Percentiles rank a stretch among this genome's conserved stretches.
Conservation (phyloP, 2,888 invertebrate genomes). For the Lysandra coridon region DNA sequence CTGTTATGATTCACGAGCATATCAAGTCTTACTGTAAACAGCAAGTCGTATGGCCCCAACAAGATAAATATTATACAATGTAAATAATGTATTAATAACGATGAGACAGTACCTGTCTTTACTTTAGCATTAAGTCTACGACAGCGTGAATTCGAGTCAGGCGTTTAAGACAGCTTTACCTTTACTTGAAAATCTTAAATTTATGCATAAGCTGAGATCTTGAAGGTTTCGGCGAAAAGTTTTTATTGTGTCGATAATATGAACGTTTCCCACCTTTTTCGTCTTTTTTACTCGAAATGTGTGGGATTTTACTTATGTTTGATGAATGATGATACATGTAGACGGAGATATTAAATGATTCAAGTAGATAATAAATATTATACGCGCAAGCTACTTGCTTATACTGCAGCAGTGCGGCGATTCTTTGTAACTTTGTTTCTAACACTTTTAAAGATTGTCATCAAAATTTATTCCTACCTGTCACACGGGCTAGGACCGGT, state of each 20-base stretch:
- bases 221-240: neutral
- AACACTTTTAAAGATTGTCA: no score
- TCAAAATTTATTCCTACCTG: no score
- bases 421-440: no score
- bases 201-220: slow-evolving; percentile 4
- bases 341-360: no score
- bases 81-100: neutral
- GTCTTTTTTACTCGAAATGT: neutral
- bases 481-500: no score
- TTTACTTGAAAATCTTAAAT: slow-evolving; percentile 24
- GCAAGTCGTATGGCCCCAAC: neutral
- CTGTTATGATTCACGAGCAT: no score
- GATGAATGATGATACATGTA: neutral
- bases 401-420: no score
- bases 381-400: no score
- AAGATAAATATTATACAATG: neutral
- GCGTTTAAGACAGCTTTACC: slow-evolving; percentile 11
- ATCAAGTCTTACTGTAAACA: no score
- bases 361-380: no score
- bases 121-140: neutral
- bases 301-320: neutral
- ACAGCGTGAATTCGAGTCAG: neutral
- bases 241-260: neutral
- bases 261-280: neutral
- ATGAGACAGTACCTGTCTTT: neutral